phyloP scores from a whole-genome alignment of 2,888 invertebrate species.

The Helobdella robusta region DNA sequence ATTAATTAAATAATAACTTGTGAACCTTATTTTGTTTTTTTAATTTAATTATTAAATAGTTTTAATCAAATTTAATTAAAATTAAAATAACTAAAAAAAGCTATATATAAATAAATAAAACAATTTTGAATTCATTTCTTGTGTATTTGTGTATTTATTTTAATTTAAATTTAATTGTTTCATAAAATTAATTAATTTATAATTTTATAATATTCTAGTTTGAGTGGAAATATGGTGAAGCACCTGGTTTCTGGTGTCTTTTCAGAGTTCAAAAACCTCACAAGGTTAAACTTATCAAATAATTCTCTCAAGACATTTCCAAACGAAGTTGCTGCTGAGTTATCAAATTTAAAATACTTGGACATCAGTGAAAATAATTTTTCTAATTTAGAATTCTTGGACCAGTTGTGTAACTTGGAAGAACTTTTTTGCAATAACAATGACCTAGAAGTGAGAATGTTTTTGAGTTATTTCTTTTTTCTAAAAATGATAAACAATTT shows the following conservation, averaged over 20 bases:
- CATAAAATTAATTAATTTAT: too few species aligned
- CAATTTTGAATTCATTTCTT: too few species aligned
- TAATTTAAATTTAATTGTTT: too few species aligned
- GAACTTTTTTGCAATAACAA: constrained; percentile 28
- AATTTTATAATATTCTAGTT: neutral
- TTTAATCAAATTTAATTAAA: too few species aligned
- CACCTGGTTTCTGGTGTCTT: constrained; percentile 12
- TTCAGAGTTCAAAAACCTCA: constrained; percentile 8
- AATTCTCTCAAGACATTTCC: constrained; percentile 17
- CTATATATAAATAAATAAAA: too few species aligned
- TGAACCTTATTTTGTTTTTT: too few species aligned
- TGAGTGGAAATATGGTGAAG: constrained; percentile 25
- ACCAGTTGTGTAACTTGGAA: constrained; percentile 22
- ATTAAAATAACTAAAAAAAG: too few species aligned
- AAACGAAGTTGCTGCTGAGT: neutral
- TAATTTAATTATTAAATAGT: too few species aligned
- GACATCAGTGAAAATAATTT: constrained; percentile 29
- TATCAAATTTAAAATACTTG: constrained; percentile 8
- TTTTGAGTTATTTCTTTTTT: neutral
- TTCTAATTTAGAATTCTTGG: constrained; percentile 22
- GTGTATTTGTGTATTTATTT: too few species aligned
- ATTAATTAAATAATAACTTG: too few species aligned
- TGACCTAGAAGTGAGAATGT: constrained; percentile 26
- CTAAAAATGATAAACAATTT: too few species aligned
- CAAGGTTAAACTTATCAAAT: constrained; percentile 24